Evolutionary conservation across 2,888 invertebrate genomes (phyloP).

Genomic region (Sphaerophoria taeniata): DNA sequence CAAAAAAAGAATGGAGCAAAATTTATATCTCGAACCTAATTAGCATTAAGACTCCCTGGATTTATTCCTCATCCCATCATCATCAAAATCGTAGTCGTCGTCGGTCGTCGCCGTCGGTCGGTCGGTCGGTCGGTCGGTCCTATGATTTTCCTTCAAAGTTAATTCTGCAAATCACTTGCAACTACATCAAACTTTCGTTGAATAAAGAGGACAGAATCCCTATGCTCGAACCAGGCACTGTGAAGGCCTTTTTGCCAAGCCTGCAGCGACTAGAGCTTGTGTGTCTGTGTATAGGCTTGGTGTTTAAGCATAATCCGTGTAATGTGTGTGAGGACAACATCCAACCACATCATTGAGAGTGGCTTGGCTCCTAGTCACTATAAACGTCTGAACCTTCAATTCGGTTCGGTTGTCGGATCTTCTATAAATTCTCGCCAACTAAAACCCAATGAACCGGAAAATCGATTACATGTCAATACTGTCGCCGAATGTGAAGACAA

Average conservation of each 20-base stretch:
- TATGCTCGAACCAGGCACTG: background rate
- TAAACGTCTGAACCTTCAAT: background rate
- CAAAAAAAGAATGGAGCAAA: background rate
- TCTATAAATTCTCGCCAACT: constrained; percentile 31
- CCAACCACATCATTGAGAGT: constrained; percentile 37
- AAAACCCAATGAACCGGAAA: constrained; percentile 68
- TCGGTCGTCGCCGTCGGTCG: background rate
- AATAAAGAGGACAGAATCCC: constrained; percentile 6
- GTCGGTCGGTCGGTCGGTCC: no score
- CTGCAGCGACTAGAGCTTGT: background rate
- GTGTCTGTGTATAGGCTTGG: constrained; percentile 4
- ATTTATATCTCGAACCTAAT: constrained; percentile 15
- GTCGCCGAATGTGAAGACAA: constrained; percentile 72
- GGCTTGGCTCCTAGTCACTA: constrained; percentile 2
- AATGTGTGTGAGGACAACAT: constrained; percentile 55
- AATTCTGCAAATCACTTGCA: constrained; percentile 44
- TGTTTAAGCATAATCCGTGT: constrained; percentile 24
- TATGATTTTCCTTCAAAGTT: constrained; percentile 22
- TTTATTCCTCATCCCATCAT: constrained; percentile 26
- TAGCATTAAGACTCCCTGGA: background rate
- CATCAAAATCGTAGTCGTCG: background rate
- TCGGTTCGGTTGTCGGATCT: constrained; percentile 4
- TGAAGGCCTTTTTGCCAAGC: background rate
- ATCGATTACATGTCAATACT: constrained; percentile 73
- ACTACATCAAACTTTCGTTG: constrained; percentile 5